Percentiles rank a stretch among this genome's conserved stretches.
These are phyloP conservation scores for Heterotilapia buettikoferi DNA, from an alignment of 2,113 vertebrate species.

Conservation along the genomic window DNA sequence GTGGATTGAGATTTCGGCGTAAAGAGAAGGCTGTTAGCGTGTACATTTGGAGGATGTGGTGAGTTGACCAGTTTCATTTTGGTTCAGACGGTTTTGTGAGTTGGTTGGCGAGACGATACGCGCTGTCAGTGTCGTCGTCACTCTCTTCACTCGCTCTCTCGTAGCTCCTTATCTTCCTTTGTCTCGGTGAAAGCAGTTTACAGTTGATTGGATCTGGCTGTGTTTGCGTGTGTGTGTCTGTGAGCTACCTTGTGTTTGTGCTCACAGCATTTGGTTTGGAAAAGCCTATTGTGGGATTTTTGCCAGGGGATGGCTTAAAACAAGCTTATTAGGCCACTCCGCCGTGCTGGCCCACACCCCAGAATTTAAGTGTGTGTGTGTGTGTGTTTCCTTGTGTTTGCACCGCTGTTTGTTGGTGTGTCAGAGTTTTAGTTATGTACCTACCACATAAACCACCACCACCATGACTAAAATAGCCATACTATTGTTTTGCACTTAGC, in stretches of 20 bases:
- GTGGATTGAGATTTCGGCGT: background rate
- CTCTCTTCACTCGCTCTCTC: background rate
- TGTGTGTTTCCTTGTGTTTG: background rate
- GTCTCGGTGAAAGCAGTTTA: constrained; percentile 73
- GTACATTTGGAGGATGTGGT: background rate
- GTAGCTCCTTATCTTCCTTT: constrained; percentile 33
- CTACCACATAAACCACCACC: background rate
- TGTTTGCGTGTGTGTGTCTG: background rate
- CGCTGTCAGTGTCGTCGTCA: background rate
- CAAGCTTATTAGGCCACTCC: constrained; percentile 53
- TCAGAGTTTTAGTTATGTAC: background rate
- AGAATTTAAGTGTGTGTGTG: constrained; percentile 22
- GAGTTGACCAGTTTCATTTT: background rate
- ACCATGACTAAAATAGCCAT: constrained; percentile 2
- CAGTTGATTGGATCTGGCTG: constrained; percentile 68
- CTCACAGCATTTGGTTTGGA: constrained; percentile 56
- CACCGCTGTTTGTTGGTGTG: background rate
- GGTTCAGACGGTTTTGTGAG: background rate
- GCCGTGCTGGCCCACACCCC: constrained; percentile 33
- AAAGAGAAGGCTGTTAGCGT: background rate
- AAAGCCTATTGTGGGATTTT: constrained; percentile 72
- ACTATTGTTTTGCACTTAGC: constrained; percentile 7
- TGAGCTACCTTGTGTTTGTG: background rate
- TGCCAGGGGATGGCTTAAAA: constrained; percentile 69
- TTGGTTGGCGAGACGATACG: background rate